Conservation (phyloP, 2,113 vertebrate species). For the Polypterus bichir region DNA sequence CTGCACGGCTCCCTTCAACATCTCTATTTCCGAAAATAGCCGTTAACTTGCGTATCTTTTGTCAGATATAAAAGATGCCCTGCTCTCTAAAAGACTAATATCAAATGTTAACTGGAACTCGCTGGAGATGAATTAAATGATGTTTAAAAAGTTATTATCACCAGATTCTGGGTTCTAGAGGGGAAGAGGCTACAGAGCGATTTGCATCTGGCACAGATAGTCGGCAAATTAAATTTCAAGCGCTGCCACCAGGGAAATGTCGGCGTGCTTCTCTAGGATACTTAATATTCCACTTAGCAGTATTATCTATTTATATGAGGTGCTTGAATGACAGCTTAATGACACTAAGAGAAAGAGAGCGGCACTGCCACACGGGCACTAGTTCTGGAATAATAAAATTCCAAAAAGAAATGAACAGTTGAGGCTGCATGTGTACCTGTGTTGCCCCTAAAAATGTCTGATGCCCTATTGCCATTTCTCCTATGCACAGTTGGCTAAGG, state of each 20-base stretch:
- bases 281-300: not conserved
- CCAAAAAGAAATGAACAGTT: too few relatives aligned
- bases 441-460: too few relatives aligned
- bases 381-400: too few relatives aligned
- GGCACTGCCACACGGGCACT: not conserved
- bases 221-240: not conserved
- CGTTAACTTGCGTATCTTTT: too few relatives aligned
- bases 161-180: not conserved
- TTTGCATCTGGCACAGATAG: constrained; percentile 1
- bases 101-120: not conserved
- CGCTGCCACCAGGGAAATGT: not conserved
- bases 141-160: not conserved
- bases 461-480: too few relatives aligned
- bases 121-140: not conserved
- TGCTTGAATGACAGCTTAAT: not conserved
- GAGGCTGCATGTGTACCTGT: too few relatives aligned
- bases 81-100: not conserved
- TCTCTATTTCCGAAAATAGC: too few relatives aligned
- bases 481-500: too few relatives aligned
- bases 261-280: not conserved
- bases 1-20: too few relatives aligned
- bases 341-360: not conserved
- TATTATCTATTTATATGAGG: not conserved
- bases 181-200: not conserved
- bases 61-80: too few relatives aligned